Base-by-base conservation (phyloP, 1,140 invertebrate species). In the Drosophila watanabei region DNA sequence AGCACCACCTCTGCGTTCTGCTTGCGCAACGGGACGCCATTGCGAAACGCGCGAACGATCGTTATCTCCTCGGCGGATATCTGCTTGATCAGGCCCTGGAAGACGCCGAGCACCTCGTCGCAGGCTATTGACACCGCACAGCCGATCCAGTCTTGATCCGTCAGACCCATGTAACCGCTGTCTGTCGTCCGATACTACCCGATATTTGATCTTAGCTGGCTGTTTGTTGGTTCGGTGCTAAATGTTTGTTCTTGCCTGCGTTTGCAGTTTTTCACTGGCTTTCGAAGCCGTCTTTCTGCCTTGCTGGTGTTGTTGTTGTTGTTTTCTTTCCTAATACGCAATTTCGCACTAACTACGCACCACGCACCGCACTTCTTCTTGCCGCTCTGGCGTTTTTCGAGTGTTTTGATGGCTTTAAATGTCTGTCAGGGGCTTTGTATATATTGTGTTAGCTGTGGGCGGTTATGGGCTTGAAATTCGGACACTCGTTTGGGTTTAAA, bases 71-170 rank as follows among this genome's bases (percentile, higher is more conserved):
- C 93, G 49, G 95, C 94, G 76, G 97, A 96, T 14, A 97, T 96
- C 84, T 95, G 94, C 28, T 95, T 93, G 61, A 98, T 97, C 83
- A 96, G 95, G 20, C 97, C 97, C 93, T 98, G 97, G 91, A 93
- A 93, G 16, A 93, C 88, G 57, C 92, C 92, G 56, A 93, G 65
- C 30, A 80, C 76, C 16, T 89, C 84, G 66, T 90, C 85, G 70
- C 92, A 93, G 71, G 90, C 76, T 65, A 93, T 90, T 41, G 91
- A 93, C 61, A 93, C 92, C 71, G 92, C 92, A 80, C 90, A 85
- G 48, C 92, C 92, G 56, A 90, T 81, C 92, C 92, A 93, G 65
- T 91, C 90, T 86, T 92, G 80, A 85, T 88, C 92, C 77, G 88
- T 93, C 69, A 91, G 72, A 83, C 75, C 83, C 88, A 90, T 91